A percentile compares a stretch with the other conserved stretches of the same genome.
phyloP scores from a whole-genome alignment of 2,113 vertebrate species.

The Entelurus aequoreus region DNA sequence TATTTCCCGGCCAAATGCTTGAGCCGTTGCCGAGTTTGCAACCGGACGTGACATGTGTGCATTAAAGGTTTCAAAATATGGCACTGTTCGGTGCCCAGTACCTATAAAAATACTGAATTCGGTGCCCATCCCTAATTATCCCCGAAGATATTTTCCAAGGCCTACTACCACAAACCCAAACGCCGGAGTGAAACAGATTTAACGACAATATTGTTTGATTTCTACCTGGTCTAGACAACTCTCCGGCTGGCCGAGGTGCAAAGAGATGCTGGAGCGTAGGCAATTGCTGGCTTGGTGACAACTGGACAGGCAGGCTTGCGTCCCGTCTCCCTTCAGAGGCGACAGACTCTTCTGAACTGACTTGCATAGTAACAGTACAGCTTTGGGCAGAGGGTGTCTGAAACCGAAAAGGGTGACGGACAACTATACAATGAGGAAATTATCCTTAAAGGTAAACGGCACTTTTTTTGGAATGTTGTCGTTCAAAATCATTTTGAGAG shows the following conservation, averaged over 20 bases:
- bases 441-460: no score
- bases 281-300: conserved; percentile 88
- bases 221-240: conserved; percentile 82
- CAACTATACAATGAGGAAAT: neutral
- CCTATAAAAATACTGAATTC: no score
- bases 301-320: conserved; percentile 74
- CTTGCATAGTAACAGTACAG: conserved; percentile 83
- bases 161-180: neutral
- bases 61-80: no score
- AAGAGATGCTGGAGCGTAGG: conserved; percentile 84
- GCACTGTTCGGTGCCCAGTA: no score
- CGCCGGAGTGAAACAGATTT: neutral
- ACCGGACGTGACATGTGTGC: no score
- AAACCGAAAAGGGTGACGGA: conserved; percentile 21
- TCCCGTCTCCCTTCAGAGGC: conserved; percentile 83
- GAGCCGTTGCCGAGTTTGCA: no score
- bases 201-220: neutral
- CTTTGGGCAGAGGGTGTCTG: conserved; percentile 86
- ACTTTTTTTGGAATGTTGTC: no score
- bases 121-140: no score
- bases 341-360: conserved; percentile 84
- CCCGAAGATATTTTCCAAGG: no score
- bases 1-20: no score
- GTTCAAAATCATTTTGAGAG: no score
- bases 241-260: conserved; percentile 62